phyloP scores from a whole-genome alignment of 53 echinoderm and acorn worm genomes.

The Echinometra lucunter region DNA sequence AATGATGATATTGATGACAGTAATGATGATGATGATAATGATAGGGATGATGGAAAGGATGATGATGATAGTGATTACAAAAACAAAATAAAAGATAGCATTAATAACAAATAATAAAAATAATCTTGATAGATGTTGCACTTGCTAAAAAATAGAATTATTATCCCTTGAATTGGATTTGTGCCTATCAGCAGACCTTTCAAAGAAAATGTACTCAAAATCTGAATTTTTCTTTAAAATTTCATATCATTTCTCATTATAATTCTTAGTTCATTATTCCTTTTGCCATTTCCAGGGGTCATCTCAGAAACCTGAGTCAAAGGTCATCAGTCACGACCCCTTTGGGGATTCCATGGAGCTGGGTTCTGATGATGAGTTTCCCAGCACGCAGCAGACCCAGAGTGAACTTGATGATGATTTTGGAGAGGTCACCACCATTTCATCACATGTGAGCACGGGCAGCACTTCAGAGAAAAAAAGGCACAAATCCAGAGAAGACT shows the following conservation, averaged over 20 bases:
- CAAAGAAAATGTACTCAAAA: too few relatives aligned
- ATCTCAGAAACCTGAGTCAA: slow-evolving; percentile 22
- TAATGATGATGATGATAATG: too few relatives aligned
- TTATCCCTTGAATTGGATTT: too few relatives aligned
- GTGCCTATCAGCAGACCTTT: too few relatives aligned
- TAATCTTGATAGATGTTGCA: too few relatives aligned
- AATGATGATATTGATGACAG: background rate
- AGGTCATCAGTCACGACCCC: slow-evolving; percentile 37
- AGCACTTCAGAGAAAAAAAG: slow-evolving; percentile 45
- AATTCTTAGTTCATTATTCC: background rate
- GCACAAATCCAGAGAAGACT: slow-evolving; percentile 33
- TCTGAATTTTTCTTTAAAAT: background rate
- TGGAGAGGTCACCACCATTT: slow-evolving; percentile 52
- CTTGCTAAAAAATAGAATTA: too few relatives aligned
- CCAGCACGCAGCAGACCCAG: slow-evolving; percentile 57
- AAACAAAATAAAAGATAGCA: too few relatives aligned
- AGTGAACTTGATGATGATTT: slow-evolving; percentile 75
- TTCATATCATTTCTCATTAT: background rate
- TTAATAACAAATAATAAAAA: too few relatives aligned
- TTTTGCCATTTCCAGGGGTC: slow-evolving; percentile 25
- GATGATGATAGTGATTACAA: too few relatives aligned
- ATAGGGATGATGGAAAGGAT: too few relatives aligned
- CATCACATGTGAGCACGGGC: background rate
- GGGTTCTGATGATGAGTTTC: slow-evolving; percentile 61
- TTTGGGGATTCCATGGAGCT: slow-evolving; percentile 66